phyloP scores from a whole-genome alignment of 2,888 invertebrate genomes.

The Linyphia triangularis region DNA sequence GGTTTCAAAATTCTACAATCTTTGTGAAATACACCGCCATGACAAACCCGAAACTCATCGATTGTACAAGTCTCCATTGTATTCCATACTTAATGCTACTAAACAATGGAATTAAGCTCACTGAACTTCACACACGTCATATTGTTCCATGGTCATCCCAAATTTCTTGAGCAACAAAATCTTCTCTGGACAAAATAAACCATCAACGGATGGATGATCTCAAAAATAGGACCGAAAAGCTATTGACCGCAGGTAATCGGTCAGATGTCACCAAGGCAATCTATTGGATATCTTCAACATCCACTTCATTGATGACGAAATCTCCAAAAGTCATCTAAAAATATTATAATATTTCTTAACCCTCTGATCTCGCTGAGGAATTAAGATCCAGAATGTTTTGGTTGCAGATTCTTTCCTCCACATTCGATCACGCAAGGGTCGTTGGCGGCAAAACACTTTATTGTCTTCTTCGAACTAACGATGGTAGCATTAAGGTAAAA shows the following conservation, averaged over 20 bases:
- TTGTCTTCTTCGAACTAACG: conserved; percentile 29
- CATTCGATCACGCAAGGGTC: conserved; percentile 21
- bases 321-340: conserved; percentile 18
- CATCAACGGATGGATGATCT: conserved; percentile 5
- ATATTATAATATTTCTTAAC: conserved; percentile 24
- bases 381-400: conserved; percentile 4
- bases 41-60: neutral
- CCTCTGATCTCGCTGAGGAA: conserved; percentile 1
- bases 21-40: neutral
- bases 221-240: neutral
- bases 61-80: conserved; percentile 4
- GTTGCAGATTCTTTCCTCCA: neutral
- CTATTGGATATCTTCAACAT: no score
- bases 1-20: no score
- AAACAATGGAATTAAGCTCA: conserved; percentile 28
- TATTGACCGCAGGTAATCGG: conserved; percentile 51
- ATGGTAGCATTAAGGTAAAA: neutral
- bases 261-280: conserved; percentile 6
- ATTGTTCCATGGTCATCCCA: conserved; percentile 1
- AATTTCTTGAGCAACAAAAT: conserved; percentile 11
- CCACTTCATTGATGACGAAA: neutral
- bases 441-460: conserved; percentile 1
- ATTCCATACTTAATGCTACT: conserved; percentile 7
- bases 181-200: conserved; percentile 13
- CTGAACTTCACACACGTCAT: conserved; percentile 13